phyloP scores from a whole-genome alignment of 2,797 vertebrate species.

The Myotis planiceps region DNA sequence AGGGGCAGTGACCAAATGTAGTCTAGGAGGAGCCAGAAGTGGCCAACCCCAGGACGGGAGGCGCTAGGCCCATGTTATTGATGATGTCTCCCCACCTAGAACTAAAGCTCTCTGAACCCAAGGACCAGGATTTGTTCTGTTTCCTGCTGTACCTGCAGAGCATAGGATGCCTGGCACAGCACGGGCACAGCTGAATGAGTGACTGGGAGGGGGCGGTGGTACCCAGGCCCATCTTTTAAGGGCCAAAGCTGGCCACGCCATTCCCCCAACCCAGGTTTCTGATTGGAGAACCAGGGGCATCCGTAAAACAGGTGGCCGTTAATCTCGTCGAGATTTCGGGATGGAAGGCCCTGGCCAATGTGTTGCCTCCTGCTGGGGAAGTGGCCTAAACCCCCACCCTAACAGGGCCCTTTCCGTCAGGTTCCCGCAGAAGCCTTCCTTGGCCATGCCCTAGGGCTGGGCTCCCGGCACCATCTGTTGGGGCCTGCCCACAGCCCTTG shows the following conservation, averaged over 20 bases:
- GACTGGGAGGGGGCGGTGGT: accelerated
- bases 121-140: background rate
- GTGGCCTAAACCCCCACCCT: background rate
- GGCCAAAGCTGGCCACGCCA: background rate
- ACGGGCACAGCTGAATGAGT: background rate
- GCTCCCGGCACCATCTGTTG: background rate
- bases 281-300: background rate
- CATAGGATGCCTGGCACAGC: background rate
- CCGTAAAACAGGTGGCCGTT: background rate
- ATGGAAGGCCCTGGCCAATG: background rate
- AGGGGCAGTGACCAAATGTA: background rate
- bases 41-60: background rate
- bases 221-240: background rate
- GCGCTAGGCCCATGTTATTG: background rate
- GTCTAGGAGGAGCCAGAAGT: background rate
- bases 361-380: background rate
- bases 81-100: background rate
- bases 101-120: background rate
- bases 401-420: background rate
- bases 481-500: background rate
- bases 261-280: background rate
- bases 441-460: background rate
- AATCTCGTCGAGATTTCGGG: background rate
- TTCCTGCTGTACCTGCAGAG: background rate
- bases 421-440: background rate